A percentile compares a stretch with the other conserved stretches of the same genome.
Evolutionary conservation across 2,797 vertebrate genomes (phyloP).

Genomic region (Fistularia tabacaria): DNA sequence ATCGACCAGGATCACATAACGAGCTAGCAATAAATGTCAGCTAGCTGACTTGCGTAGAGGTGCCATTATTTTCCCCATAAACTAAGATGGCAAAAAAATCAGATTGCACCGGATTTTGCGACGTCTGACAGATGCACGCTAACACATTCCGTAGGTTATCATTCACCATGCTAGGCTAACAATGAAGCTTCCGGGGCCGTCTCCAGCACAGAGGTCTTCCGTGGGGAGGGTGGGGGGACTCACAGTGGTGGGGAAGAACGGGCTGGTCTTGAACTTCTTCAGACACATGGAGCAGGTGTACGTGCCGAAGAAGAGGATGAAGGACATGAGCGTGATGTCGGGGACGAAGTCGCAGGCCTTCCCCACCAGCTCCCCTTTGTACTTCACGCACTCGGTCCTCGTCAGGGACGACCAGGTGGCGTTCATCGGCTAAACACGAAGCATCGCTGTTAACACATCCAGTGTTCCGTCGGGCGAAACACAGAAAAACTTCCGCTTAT

Average conservation of each 20-base stretch:
- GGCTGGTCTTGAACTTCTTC: conserved; percentile 97
- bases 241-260: conserved; percentile 93
- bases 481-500: background rate
- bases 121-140: no score
- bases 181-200: no score
- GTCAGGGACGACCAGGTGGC: conserved; percentile 85
- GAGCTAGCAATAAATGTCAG: no score
- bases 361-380: conserved; percentile 84
- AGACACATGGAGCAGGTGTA: conserved; percentile 95
- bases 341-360: conserved; percentile 86
- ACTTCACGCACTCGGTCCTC: conserved; percentile 82
- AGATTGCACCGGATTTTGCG: no score
- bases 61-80: no score
- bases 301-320: conserved; percentile 94
- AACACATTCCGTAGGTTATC: no score
- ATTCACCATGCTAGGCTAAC: no score
- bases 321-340: conserved; percentile 94
- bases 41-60: no score
- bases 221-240: conserved; percentile 54
- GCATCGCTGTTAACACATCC: background rate
- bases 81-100: no score
- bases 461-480: background rate
- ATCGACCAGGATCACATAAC: no score
- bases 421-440: conserved; percentile 57
- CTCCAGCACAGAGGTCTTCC: no score